phyloP scores from a whole-genome alignment of 2,888 invertebrate species.

The Caenorhabditis sp. region DNA sequence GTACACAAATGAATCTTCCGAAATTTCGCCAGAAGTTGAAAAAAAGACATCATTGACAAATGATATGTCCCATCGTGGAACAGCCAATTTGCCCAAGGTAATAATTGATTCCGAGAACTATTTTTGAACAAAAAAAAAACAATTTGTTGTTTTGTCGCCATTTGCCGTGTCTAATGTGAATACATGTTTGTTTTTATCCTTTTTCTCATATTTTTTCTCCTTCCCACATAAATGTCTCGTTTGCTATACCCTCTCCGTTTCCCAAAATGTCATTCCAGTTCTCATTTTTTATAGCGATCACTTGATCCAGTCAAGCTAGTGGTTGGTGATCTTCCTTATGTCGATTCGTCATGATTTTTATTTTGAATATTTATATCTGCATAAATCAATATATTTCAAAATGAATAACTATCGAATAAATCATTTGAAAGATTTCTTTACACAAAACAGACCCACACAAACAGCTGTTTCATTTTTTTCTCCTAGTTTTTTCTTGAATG shows the following conservation, averaged over 20 bases:
- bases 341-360: slow-evolving; percentile 51
- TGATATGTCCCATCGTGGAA: slow-evolving; percentile 35
- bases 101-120: slow-evolving; percentile 42
- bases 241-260: slow-evolving; percentile 8
- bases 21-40: slow-evolving; percentile 41
- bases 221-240: background rate
- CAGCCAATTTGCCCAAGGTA: slow-evolving; percentile 39
- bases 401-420: background rate
- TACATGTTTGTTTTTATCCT: slow-evolving; percentile 3
- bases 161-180: background rate
- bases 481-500: background rate
- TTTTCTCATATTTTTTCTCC: background rate
- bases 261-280: slow-evolving; percentile 3
- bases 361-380: background rate
- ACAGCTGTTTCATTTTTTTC: background rate
- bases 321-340: slow-evolving; percentile 67
- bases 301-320: slow-evolving; percentile 65
- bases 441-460: background rate
- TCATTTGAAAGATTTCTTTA: background rate
- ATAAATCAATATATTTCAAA: background rate
- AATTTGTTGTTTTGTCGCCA: background rate
- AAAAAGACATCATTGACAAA: slow-evolving; percentile 40
- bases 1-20: slow-evolving; percentile 40
- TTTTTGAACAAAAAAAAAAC: slow-evolving; percentile 9
- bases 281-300: slow-evolving; percentile 46